Conservation (phyloP, 2,888 invertebrate species). For the Dioctria rufipes region DNA sequence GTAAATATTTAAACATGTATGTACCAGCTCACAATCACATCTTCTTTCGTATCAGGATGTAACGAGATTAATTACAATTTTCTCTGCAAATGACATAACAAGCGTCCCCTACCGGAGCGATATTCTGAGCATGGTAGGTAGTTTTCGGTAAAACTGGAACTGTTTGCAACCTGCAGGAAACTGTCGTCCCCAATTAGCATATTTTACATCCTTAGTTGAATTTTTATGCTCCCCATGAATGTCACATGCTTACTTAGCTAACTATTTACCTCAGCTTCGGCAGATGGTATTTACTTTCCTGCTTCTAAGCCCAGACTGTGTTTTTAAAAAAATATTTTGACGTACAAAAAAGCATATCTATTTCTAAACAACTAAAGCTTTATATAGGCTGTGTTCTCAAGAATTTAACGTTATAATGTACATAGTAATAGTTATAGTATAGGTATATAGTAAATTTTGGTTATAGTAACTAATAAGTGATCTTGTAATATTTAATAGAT, state of each 20-base stretch:
- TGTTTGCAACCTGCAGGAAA: slow-evolving; percentile 31
- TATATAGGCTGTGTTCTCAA: too few species aligned
- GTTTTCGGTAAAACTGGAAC: slow-evolving; percentile 36
- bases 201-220: slow-evolving; percentile 55
- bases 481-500: too few species aligned
- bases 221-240: slow-evolving; percentile 49
- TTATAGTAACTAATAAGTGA: too few species aligned
- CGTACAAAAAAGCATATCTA: too few species aligned
- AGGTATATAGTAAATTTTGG: too few species aligned
- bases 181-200: slow-evolving; percentile 50
- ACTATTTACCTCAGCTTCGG: slow-evolving; percentile 50
- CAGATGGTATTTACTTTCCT: neutral
- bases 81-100: slow-evolving; percentile 56
- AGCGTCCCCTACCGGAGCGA: slow-evolving; percentile 34
- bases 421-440: too few species aligned
- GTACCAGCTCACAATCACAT: slow-evolving; percentile 41
- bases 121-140: slow-evolving; percentile 11
- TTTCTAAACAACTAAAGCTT: too few species aligned
- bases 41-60: slow-evolving; percentile 53
- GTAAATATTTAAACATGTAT: too few species aligned
- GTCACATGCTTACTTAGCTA: slow-evolving; percentile 53
- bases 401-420: too few species aligned
- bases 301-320: too few species aligned
- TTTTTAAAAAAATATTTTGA: too few species aligned
- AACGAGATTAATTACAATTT: slow-evolving; percentile 59